Evolutionary conservation across 2,888 invertebrate species (phyloP).

Genomic region (Diploptera punctata): DNA sequence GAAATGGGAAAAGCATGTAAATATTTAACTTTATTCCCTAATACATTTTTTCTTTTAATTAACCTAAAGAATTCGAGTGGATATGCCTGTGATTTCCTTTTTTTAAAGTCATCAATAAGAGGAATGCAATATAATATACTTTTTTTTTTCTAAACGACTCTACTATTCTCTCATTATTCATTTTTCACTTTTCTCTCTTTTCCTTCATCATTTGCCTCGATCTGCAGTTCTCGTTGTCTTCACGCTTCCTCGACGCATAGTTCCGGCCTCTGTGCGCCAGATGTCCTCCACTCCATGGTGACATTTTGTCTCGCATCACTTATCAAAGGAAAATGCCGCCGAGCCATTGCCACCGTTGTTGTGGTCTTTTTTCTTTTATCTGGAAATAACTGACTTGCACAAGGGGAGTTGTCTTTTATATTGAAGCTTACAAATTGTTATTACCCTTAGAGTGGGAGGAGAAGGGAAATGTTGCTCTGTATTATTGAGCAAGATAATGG

Average conservation of each 20-base stretch:
- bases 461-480: not conserved
- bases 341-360: conserved; percentile 4
- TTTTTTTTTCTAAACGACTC: too few species aligned
- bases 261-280: conserved; percentile 33
- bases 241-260: conserved; percentile 26
- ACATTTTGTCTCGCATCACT: conserved; percentile 38
- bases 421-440: conserved; percentile 29
- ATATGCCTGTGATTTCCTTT: too few species aligned
- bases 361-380: conserved; percentile 16
- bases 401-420: conserved; percentile 33
- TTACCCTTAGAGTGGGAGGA: conserved; percentile 4
- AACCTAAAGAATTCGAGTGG: too few species aligned
- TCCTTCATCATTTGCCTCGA: not conserved
- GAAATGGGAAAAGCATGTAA: too few species aligned
- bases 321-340: conserved; percentile 37
- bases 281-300: conserved; percentile 30
- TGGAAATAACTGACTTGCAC: conserved; percentile 34
- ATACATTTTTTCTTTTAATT: too few species aligned
- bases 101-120: too few species aligned
- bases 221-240: conserved; percentile 24
- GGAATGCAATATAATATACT: too few species aligned
- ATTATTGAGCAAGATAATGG: not conserved
- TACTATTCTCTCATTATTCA: too few species aligned
- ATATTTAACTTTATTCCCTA: too few species aligned
- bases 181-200: not conserved